These are phyloP conservation scores for Spea hammondii DNA, from an alignment of 2,797 vertebrate genomes.

Conservation along the genomic window DNA sequence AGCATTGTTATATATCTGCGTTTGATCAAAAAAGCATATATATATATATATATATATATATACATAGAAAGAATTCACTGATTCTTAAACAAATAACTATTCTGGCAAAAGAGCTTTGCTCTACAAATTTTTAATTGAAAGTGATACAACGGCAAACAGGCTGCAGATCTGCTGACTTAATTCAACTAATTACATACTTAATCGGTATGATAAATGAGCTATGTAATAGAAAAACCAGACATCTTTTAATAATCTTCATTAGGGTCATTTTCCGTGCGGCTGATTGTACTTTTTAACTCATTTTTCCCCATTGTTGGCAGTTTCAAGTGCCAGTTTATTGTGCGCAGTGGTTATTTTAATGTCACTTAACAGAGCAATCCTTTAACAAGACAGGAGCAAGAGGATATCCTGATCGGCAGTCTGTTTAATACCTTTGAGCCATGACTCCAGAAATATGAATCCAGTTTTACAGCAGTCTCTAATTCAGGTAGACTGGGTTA, in stretches of 20 bases:
- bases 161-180: constrained; percentile 50
- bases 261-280: constrained; percentile 32
- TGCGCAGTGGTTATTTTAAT: background rate
- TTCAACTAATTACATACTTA: constrained; percentile 49
- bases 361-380: background rate
- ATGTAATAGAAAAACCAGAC: constrained; percentile 44
- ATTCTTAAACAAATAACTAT: constrained; percentile 14
- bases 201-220: constrained; percentile 51
- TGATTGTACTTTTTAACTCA: constrained; percentile 36
- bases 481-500: no score
- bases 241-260: constrained; percentile 50
- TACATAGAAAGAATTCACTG: background rate
- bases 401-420: no score
- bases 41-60: no score
- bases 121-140: constrained; percentile 37
- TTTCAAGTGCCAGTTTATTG: background rate
- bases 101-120: constrained; percentile 13
- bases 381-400: background rate
- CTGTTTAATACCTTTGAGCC: no score
- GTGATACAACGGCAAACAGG: constrained; percentile 42
- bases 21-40: no score
- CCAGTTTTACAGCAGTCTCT: no score
- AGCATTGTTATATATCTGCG: no score
- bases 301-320: background rate
- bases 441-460: no score